Evolutionary conservation across 2,113 vertebrate genomes (phyloP), one percentile per base, ranked within the genome.

Genomic region (Martes martes): DNA sequence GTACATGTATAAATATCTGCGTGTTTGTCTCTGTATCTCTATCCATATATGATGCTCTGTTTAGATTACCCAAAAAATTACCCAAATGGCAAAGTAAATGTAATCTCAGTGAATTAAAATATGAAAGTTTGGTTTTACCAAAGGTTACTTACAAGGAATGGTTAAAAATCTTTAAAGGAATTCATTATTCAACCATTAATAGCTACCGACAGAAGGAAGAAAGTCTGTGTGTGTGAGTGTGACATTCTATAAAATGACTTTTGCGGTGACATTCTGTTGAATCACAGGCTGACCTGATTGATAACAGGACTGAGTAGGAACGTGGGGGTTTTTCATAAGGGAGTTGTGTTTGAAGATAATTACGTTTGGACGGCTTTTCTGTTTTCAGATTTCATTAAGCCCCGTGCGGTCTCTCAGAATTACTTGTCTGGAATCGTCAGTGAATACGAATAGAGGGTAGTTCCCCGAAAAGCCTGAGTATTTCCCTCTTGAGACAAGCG

Each of bases 271-370:
- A 57, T 91, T 80, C 50, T 90, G 10, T 79, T 91, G 76, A 88
- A 50, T 91, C 78, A 83, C 45, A 81, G 45, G 90, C 80, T 74
- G 16, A 57, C 31, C 33, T 76, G 81, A 87, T n/a, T 47, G 81
- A 71, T 89, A 74, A 50, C 31, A 42, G 57, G 39, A 69, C 50
- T 65, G 26, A 63, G 52, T n/a, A 67, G 81, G 83, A 81, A 78
- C 33, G 21, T 11, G 24, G 26, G 6, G 24, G 2, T 45, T 90
- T 31, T 82, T 73, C 39, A 42, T 82, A 78, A 78, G 57, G 82
- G 73, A 89, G 42, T 92, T 95, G 26, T 1, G 2, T 91, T 95
- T 85, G 73, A 91, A 97, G 96, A 92, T 92, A 96, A 96, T 96
- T 85, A 50, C 33, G 69, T 84, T 93, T 91, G 73, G 78, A 92